These are phyloP conservation scores for Thalassarche chlororhynchos DNA, from an alignment of 2,113 vertebrate genomes.

Conservation along the genomic window DNA sequence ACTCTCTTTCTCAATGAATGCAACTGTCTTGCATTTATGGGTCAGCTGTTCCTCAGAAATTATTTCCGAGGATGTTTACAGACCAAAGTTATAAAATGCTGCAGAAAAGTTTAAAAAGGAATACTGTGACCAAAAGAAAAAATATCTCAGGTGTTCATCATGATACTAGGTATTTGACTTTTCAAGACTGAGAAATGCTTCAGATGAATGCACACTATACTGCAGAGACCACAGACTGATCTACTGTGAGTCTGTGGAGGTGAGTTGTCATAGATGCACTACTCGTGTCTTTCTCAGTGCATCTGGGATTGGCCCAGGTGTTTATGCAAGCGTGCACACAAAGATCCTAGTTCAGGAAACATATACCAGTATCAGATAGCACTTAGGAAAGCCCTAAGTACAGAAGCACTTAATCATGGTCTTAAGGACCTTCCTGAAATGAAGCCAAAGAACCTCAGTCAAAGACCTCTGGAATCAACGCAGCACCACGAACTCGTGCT, in stretches of 20 bases:
- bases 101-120: background rate
- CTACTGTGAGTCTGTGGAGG: background rate
- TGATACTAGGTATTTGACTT: background rate
- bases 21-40: background rate
- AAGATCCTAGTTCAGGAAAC: background rate
- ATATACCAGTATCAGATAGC: background rate
- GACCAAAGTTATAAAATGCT: background rate
- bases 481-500: accelerated
- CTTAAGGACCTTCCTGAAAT: background rate
- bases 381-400: background rate
- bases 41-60: background rate
- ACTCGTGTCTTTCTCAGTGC: background rate
- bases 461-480: background rate
- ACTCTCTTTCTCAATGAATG: background rate
- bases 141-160: background rate
- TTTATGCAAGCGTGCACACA: background rate
- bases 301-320: background rate
- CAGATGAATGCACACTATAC: background rate
- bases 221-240: background rate
- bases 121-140: background rate
- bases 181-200: background rate
- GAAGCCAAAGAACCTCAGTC: background rate
- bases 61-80: background rate
- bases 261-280: background rate
- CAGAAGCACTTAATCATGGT: background rate